Evolutionary conservation across 1,140 invertebrate genomes (phyloP), one percentile per base, ranked within the genome.

Genomic region (Drosophila ohnishii): DNA sequence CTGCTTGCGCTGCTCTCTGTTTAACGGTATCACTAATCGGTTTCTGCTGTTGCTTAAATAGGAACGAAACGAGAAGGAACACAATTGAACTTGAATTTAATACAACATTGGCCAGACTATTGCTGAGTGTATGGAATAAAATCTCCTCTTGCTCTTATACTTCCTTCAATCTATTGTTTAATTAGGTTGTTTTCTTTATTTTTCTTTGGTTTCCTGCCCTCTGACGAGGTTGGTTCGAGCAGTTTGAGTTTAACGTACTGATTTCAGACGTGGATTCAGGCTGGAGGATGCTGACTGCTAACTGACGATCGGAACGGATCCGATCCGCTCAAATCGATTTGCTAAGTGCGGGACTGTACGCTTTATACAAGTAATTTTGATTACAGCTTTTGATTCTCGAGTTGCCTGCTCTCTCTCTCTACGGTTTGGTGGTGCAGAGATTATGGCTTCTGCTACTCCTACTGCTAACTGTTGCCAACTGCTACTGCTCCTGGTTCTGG

Each of bases 41-140:
- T 87, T 80, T 58, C 80, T 56, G 57, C 66, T 75, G 60, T 72
- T 65, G 75, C 65, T 76, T 76, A 87, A 79, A 66, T 87, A 87
- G 83, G 83, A 87, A 87, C 83, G 60, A 87, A 87, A 87, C 66
- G 79, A 79, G 85, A 88, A 88, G 84, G 84, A 88, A 88, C 84
- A 88, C 88, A 88, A 88, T 88, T 88, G 73, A 87, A 84, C 72
- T 83, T 84, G 76, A 87, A 87, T 88, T 83, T 83, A 19, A 74
- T 82, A 78, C 80, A 84, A 84, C 77, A 71, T 55, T 71, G 51
- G 51, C 53, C 69, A 70, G 69, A 71, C 69, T 71, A 71, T 71
- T 71, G 69, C 44, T 71, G 69, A 66, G 65, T 67, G 30, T 42
- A 34, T 42, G 30, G 35, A 71, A 67, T 67, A 53, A 53, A 69